These are phyloP conservation scores for Bembecia ichneumoniformis DNA, from an alignment of 2,888 invertebrate genomes.

Conservation along the genomic window DNA sequence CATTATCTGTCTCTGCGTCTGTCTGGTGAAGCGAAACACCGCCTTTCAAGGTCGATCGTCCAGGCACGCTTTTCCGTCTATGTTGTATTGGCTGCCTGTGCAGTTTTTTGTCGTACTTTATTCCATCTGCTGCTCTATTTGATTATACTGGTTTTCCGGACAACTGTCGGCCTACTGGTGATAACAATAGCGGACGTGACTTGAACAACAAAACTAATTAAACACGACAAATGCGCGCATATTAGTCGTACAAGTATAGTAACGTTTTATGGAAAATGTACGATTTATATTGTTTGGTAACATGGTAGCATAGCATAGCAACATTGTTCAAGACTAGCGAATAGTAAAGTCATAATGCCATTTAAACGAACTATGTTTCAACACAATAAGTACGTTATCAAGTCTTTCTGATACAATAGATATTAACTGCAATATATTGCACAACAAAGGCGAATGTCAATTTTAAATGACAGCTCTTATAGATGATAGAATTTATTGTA, in stretches of 20 bases:
- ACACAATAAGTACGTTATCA: too few relatives aligned
- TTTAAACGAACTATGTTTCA: not conserved
- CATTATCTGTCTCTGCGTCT: slow-evolving; percentile 20
- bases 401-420: not conserved
- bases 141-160: slow-evolving; percentile 6
- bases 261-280: too few relatives aligned
- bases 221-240: slow-evolving; percentile 9
- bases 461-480: slow-evolving; percentile 19
- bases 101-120: slow-evolving; percentile 33
- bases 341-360: too few relatives aligned
- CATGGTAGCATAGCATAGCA: too few relatives aligned
- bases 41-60: slow-evolving; percentile 46
- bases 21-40: slow-evolving; percentile 41
- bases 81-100: slow-evolving; percentile 37
- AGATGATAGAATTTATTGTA: slow-evolving; percentile 32
- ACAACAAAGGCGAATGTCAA: slow-evolving; percentile 17
- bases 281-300: too few relatives aligned
- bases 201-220: slow-evolving; percentile 11
- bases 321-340: too few relatives aligned
- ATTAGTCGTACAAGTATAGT: too few relatives aligned
- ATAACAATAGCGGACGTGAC: slow-evolving; percentile 24
- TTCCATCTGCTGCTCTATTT: slow-evolving; percentile 3
- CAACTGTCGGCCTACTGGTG: slow-evolving; percentile 19
- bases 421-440: slow-evolving; percentile 10
- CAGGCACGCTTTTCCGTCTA: slow-evolving; percentile 36